phyloP scores from a whole-genome alignment of 1,140 invertebrate genomes.

The Aplysia californica region DNA sequence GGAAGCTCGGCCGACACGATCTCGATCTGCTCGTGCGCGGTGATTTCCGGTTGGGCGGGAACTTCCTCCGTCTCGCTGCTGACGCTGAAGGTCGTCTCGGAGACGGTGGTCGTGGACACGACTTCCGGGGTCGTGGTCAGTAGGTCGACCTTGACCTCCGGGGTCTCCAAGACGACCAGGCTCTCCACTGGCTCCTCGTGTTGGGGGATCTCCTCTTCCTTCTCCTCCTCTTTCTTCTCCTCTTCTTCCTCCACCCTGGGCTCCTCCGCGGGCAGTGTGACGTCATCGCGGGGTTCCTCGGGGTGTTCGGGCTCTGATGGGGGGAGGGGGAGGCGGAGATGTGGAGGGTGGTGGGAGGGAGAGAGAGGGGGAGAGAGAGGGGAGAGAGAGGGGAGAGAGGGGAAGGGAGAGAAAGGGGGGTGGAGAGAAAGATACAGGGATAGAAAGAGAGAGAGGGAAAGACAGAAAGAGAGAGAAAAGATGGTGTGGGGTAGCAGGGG shows the following conservation, averaged over 20 bases:
- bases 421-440: no score
- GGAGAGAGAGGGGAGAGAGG: no score
- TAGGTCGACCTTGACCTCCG: no score
- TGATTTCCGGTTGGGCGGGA: constrained; percentile 40
- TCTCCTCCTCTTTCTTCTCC: background rate
- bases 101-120: constrained; percentile 48
- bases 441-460: no score
- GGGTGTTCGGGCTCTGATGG: constrained; percentile 42
- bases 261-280: background rate
- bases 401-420: no score
- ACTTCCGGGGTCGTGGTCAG: constrained; percentile 42
- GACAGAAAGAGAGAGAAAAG: no score
- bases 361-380: background rate
- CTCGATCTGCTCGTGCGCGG: constrained; percentile 6
- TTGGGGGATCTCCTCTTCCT: constrained; percentile 1
- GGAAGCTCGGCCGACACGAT: constrained; percentile 22
- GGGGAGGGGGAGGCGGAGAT: no score
- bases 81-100: constrained; percentile 48
- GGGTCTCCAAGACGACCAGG: background rate
- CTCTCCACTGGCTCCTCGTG: constrained; percentile 15
- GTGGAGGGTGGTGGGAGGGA: no score
- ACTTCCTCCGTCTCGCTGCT: constrained; percentile 59
- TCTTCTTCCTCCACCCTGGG: background rate
- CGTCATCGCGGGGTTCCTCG: constrained; percentile 43
- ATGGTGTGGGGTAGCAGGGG: no score